Evolutionary conservation across 2,888 invertebrate genomes (phyloP), one percentile per base, ranked within the genome.

Genomic region (Ennomos fuscantarius): DNA sequence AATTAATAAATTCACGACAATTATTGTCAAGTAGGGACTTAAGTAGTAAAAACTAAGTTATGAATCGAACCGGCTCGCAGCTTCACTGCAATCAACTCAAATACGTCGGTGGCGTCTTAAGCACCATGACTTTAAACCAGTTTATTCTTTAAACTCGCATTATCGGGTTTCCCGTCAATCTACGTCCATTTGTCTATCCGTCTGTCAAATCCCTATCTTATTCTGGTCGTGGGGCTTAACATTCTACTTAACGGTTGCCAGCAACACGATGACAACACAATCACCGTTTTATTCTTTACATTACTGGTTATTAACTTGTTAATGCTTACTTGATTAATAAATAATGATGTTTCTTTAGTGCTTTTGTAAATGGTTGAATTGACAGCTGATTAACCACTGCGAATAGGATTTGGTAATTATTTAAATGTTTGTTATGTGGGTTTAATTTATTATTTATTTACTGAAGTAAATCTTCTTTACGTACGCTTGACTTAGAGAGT

Each of bases 161-260:
- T 72, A 74, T 72, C 78, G 65, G 62, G 57, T 50, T 43, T 33
- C 50, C 73, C 71, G 79, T 76, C 80, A 77, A 73, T 74, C 69
- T 58, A 62, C 52, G 75, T 79, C 72, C 69, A 77, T 76, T 78
- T 78, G 74, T 78, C 72, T 78, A 73, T 73, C 72, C 59, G 70
- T 71, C 73, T 77, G 80, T 76, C 81, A 75, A 60, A 63, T 36
- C 58, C 56, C 51, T 81, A 80, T 80, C 80, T 74, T 62, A 62
- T 49, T 62, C 68, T 63, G 60, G 65, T 65, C 67, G 56, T 62
- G 69, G 69, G 73, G 74, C 71, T 72, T 69, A 73, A 69, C 69
- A 70, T 69, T 68, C 69, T 70, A 68, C 65, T 69, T 65, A 65
- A 63, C 65, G 61, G 65, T 56, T 62, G 64, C 57, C 64, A 55